These are phyloP conservation scores for Eilema depressum DNA, from an alignment of 2,888 invertebrate genomes.

Conservation along the genomic window DNA sequence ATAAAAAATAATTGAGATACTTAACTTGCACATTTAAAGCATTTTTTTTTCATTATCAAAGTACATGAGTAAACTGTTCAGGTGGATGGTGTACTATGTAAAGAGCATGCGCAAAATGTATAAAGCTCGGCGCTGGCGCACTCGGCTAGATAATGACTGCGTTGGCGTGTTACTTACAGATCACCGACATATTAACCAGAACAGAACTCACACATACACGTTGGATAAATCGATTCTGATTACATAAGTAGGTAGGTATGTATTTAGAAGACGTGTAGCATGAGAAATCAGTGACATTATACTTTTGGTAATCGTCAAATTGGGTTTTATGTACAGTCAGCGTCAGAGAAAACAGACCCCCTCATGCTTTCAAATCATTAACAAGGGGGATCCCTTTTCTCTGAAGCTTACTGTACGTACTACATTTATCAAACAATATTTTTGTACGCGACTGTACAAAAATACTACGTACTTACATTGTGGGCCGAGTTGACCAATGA, in stretches of 20 bases:
- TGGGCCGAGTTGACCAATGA: too few species aligned
- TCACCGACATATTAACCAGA: conserved; percentile 25
- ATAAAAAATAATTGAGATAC: too few species aligned
- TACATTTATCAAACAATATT: too few species aligned
- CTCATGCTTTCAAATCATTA: too few species aligned
- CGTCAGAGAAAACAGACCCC: too few species aligned
- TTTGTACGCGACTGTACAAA: too few species aligned
- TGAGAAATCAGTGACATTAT: neutral
- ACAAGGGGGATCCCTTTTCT: too few species aligned
- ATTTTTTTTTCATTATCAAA: neutral
- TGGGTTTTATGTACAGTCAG: too few species aligned
- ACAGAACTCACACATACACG: neutral
- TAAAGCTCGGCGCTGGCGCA: conserved; percentile 36
- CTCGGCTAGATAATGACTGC: conserved; percentile 36
- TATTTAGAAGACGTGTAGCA: neutral
- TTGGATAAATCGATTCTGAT: neutral
- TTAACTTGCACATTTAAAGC: too few species aligned
- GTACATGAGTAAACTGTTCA: conserved; percentile 3
- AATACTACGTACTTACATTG: too few species aligned
- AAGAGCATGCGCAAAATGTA: conserved; percentile 21
- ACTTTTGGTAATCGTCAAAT: too few species aligned
- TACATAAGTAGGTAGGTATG: neutral
- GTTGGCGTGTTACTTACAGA: conserved; percentile 20
- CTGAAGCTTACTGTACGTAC: too few species aligned
- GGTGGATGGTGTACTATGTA: conserved; percentile 19